Conservation (phyloP, 2,888 invertebrate species). For the Automeris io region DNA sequence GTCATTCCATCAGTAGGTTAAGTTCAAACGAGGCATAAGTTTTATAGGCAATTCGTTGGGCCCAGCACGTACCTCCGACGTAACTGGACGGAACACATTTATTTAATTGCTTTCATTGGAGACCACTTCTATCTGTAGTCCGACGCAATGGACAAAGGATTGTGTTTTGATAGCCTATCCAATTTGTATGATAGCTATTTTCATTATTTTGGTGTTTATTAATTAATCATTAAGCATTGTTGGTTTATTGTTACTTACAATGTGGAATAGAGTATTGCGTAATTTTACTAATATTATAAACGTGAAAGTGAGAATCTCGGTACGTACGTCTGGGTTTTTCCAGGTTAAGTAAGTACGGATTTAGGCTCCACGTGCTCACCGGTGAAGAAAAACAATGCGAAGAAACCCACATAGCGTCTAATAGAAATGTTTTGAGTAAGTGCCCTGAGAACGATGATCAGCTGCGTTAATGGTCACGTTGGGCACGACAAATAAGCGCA, state of each 20-base stretch:
- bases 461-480: too few species aligned
- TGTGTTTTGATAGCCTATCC: constrained; percentile 18
- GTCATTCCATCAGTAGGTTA: neutral
- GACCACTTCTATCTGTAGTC: constrained; percentile 28
- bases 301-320: too few species aligned
- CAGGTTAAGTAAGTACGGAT: too few species aligned
- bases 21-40: constrained; percentile 23
- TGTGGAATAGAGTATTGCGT: too few species aligned
- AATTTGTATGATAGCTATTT: constrained; percentile 6
- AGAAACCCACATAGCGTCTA: too few species aligned
- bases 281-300: too few species aligned
- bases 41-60: constrained; percentile 46
- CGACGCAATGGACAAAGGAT: constrained; percentile 17
- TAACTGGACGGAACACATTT: constrained; percentile 38
- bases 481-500: too few species aligned
- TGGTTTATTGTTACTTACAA: neutral
- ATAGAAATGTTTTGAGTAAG: too few species aligned
- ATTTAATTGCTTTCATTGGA: constrained; percentile 42
- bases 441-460: too few species aligned
- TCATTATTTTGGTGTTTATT: neutral
- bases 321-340: too few species aligned
- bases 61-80: constrained; percentile 34
- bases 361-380: too few species aligned
- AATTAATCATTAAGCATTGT: neutral
- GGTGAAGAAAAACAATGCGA: too few species aligned